phyloP scores from a whole-genome alignment of 2,113 vertebrate species.

The Mustelus asterias region DNA sequence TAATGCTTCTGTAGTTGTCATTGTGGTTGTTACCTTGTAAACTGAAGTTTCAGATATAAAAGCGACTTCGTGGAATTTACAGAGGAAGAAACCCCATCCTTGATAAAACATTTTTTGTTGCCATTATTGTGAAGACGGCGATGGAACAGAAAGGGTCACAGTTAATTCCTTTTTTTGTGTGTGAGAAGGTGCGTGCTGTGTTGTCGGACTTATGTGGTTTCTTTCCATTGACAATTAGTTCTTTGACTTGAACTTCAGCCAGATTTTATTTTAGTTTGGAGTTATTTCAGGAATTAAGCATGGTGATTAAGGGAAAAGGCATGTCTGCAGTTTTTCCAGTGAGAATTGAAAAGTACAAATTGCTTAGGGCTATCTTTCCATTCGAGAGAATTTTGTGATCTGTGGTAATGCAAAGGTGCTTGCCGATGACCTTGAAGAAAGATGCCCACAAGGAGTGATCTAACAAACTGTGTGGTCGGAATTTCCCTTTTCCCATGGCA shows the following conservation, averaged over 20 bases:
- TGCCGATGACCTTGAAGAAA: too few species aligned
- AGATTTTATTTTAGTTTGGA: background rate
- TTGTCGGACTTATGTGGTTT: background rate
- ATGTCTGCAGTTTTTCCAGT: background rate
- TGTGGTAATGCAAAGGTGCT: too few species aligned
- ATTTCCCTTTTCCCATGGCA: too few species aligned
- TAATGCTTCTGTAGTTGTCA: slow-evolving; percentile 12
- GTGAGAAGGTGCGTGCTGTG: background rate
- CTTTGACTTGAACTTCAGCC: background rate
- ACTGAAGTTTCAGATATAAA: background rate
- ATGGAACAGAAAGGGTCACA: background rate
- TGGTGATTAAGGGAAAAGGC: background rate
- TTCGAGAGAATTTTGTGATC: background rate
- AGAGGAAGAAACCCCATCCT: background rate
- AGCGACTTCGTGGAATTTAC: background rate
- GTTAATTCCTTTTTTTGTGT: background rate
- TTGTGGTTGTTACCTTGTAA: background rate
- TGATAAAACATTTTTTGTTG: background rate
- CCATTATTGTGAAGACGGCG: background rate
- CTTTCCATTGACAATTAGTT: background rate
- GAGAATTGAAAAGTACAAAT: background rate
- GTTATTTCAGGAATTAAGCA: background rate
- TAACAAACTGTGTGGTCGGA: too few species aligned
- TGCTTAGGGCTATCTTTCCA: background rate
- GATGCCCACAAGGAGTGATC: too few species aligned